Evolutionary conservation across 1,140 invertebrate genomes (phyloP).

Genomic region (Cherax destructor): DNA sequence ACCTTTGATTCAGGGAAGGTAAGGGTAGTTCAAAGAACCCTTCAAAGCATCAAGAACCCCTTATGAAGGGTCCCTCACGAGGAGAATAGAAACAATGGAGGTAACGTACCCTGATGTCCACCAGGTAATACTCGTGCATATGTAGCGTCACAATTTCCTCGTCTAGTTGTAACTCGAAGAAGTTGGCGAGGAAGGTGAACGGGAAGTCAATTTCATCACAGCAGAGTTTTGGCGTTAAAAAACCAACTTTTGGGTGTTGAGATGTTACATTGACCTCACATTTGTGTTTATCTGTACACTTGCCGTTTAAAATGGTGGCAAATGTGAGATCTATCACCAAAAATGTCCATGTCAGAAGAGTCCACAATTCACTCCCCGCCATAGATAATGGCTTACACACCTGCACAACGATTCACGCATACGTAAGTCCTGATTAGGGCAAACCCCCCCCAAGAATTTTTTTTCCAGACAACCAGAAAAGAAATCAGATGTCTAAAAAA

Average conservation of each 20-base stretch:
- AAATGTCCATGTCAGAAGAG: not conserved
- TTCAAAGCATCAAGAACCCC: too few species aligned
- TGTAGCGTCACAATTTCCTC: not conserved
- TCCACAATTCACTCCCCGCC: not conserved
- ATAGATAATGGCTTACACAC: not conserved
- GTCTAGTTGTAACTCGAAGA: not conserved
- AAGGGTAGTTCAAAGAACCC: too few species aligned
- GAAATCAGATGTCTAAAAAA: too few species aligned
- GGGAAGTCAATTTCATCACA: conserved; percentile 8
- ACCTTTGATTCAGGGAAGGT: too few species aligned
- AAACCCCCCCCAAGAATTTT: too few species aligned
- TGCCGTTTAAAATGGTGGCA: not conserved
- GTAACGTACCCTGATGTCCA: not conserved
- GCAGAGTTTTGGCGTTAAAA: not conserved
- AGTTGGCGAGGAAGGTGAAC: conserved; percentile 18
- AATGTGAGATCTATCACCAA: not conserved
- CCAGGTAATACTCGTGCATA: conserved; percentile 28
- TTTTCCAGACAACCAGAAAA: too few species aligned
- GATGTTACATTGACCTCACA: not conserved
- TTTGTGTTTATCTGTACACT: not conserved
- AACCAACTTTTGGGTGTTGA: not conserved
- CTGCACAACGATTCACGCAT: not conserved
- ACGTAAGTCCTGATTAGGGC: not conserved
- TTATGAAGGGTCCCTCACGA: too few species aligned
- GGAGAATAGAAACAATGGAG: too few species aligned